These are phyloP conservation scores for Pan troglodytes DNA, from an alignment of 2,113 vertebrate species.

Conservation along the genomic window DNA sequence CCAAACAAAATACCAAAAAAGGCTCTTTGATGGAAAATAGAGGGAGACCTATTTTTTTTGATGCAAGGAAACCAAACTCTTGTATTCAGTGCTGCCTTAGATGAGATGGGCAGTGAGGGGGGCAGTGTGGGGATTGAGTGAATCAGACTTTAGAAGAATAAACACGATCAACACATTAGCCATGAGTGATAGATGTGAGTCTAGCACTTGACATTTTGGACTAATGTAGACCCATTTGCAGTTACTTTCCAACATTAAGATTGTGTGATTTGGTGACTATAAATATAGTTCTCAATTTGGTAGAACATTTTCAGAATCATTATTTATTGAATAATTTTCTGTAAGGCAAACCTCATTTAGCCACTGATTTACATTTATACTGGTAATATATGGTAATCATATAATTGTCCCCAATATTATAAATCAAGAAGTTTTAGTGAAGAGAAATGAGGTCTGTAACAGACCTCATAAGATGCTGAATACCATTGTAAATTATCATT, in stretches of 20 bases:
- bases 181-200: too few relatives aligned
- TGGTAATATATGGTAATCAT: neutral
- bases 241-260: neutral
- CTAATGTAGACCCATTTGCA: neutral
- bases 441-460: neutral
- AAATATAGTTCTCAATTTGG: neutral
- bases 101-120: neutral
- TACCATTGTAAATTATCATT: neutral
- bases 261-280: neutral
- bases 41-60: neutral
- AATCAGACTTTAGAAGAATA: neutral
- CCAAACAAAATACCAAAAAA: neutral
- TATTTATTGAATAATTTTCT: neutral
- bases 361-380: neutral
- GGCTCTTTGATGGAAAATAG: neutral
- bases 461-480: neutral
- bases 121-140: rapidly evolving
- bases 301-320: neutral
- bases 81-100: neutral
- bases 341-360: neutral
- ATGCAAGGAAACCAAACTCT: neutral
- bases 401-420: neutral
- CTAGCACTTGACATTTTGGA: neutral
- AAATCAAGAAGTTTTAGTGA: neutral
- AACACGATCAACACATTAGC: neutral